These are phyloP conservation scores for Cairina moschata DNA, from an alignment of 2,113 vertebrate species.

Conservation along the genomic window DNA sequence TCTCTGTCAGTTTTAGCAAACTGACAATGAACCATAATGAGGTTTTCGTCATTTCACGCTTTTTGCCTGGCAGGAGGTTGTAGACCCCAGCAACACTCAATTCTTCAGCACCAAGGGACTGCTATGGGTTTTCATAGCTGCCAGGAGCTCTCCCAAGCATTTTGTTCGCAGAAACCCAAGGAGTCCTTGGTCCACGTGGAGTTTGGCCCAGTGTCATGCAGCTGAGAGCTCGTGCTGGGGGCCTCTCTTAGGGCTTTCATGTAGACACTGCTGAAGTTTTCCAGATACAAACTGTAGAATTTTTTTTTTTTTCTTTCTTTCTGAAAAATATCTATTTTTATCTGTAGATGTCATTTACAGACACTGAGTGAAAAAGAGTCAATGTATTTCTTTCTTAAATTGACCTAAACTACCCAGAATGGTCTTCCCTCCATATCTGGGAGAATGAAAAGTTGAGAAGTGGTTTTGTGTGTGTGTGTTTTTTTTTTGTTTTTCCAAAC, in stretches of 20 bases:
- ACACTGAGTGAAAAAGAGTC: background rate
- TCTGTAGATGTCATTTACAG: background rate
- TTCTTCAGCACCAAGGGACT: background rate
- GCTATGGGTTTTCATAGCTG: background rate
- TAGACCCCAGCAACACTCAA: background rate
- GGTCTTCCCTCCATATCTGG: background rate
- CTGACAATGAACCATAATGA: background rate
- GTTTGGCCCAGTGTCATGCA: background rate
- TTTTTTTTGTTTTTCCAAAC: background rate
- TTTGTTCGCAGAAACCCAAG: background rate
- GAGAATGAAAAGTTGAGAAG: background rate
- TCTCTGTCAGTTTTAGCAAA: background rate
- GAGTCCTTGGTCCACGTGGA: background rate
- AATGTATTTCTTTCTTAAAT: background rate
- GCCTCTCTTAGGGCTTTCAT: background rate
- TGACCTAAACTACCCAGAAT: background rate
- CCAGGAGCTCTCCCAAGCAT: background rate
- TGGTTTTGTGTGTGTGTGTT: background rate
- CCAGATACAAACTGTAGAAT: background rate
- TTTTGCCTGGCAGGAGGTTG: background rate
- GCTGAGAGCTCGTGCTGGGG: background rate
- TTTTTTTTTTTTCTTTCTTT: accelerated
- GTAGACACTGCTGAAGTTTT: background rate
- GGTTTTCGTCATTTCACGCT: background rate
- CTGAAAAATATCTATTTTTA: background rate